Base-by-base conservation (phyloP, 2,888 invertebrate genomes). In the Synergus itoensis region DNA sequence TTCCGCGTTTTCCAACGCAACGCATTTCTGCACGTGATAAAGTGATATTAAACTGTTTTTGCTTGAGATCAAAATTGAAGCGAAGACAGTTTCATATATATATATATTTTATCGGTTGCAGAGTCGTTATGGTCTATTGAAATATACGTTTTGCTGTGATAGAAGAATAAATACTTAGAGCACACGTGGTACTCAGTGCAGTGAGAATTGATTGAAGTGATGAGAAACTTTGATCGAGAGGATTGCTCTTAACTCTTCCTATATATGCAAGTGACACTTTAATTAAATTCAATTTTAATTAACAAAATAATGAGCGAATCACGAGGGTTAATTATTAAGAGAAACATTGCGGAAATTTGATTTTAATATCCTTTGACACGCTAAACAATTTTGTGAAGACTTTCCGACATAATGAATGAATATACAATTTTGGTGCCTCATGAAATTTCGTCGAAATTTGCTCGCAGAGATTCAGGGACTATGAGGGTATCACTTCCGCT, bases 381-480 rank as follows among this genome's bases (percentile, higher is more conserved):
- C 1, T 41, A 16, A 40, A 64, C n/a, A n/a, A 3, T n/a, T 11
- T 8, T 64, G 3, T 4, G 9, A 64, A 64, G 7, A 36, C 9
- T 16, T 48, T 21, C 48, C 16, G 40, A 12, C 62, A 77, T 77
- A 60, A 91, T 91, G 91, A 88, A 85, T 81, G 90, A 91, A 79
- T 90, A 87, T 85, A 86, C 88, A 12, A 87, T 89, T 82, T 81
- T 90, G 76, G 85, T 90, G 81, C 84, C 91, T 21, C 80, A 85
- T 53, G 87, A 85, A 64, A 82, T 88, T 77, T 84, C 87, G 36
- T 83, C 91, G 60, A 89, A 89, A 80, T 83, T 90, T 64, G 88
- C 90, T 18, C 86, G 90, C 62, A 86, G 90, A 82, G 90, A 91
- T 81, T 90, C 91, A 12, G 91, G 90, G 12, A 89, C 90, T 73